Percentiles rank a stretch among this genome's conserved stretches.
These are phyloP conservation scores for Calosoma granatense DNA, from an alignment of 1,140 invertebrate species.

Conservation along the genomic window DNA sequence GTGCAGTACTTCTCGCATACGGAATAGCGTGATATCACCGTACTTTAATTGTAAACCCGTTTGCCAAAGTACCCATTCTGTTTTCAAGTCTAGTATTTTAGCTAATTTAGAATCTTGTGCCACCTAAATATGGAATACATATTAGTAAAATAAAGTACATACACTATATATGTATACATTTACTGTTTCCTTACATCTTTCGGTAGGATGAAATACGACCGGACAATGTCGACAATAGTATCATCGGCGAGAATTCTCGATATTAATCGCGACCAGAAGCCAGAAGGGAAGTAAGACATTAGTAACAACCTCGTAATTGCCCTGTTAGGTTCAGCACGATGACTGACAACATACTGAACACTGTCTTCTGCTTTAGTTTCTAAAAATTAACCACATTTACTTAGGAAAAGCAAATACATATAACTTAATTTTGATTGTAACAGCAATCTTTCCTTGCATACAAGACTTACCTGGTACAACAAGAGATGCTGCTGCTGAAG, in stretches of 20 bases:
- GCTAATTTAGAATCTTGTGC: conserved; percentile 52
- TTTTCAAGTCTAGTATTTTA: conserved; percentile 53
- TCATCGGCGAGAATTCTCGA: conserved; percentile 87
- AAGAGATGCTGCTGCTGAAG: neutral
- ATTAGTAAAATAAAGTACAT: no score
- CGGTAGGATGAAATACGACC: conserved; percentile 54
- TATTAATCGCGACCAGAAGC: conserved; percentile 94
- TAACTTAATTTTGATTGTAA: no score
- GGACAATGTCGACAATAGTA: conserved; percentile 70
- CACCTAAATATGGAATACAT: conserved; percentile 33
- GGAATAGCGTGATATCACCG: conserved; percentile 67
- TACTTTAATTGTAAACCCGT: conserved; percentile 83
- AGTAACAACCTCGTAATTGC: conserved; percentile 61
- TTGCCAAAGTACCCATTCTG: conserved; percentile 94
- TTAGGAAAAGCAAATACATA: no score
- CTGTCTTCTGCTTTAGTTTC: neutral
- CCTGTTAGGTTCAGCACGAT: conserved; percentile 41
- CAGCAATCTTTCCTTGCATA: no score
- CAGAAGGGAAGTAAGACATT: conserved; percentile 95
- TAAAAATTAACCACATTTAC: neutral
- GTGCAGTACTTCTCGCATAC: conserved; percentile 66
- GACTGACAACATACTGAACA: conserved; percentile 27
- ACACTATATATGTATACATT: conserved; percentile 14
- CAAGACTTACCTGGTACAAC: no score
- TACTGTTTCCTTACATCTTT: conserved; percentile 38